phyloP scores from a whole-genome alignment of 2,797 vertebrate genomes.

The Sebastes oblongus region DNA sequence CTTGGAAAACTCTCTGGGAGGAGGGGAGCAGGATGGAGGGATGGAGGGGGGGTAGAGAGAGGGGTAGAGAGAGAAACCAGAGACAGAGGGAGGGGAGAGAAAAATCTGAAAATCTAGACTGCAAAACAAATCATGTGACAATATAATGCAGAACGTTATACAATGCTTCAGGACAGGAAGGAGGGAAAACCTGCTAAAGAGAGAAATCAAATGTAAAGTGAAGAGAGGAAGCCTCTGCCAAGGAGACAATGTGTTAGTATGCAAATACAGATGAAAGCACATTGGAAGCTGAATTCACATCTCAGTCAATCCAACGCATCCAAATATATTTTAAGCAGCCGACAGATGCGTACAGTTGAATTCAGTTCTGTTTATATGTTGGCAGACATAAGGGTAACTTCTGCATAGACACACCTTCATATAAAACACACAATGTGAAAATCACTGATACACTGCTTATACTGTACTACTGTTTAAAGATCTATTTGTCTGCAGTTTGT shows the following conservation, averaged over 20 bases:
- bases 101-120: conserved; percentile 68
- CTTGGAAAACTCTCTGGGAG: conserved; percentile 95
- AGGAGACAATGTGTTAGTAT: conserved; percentile 59
- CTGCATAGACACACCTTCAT: not conserved
- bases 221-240: conserved; percentile 28
- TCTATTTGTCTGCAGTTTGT: not conserved
- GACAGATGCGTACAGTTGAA: not conserved
- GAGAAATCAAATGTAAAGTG: conserved; percentile 21
- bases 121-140: conserved; percentile 9
- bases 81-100: conserved; percentile 10
- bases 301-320: not conserved
- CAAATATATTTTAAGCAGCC: not conserved
- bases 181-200: conserved; percentile 54
- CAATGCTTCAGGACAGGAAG: conserved; percentile 9
- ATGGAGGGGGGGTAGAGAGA: conserved; percentile 40
- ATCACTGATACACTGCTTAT: not conserved
- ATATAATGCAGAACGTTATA: not conserved
- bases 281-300: conserved; percentile 14
- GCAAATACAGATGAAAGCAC: conserved; percentile 32
- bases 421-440: not conserved
- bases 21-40: conserved; percentile 31
- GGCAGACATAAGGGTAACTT: not conserved
- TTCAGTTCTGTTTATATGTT: not conserved
- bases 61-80: conserved; percentile 9
- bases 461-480: not conserved